Percentiles rank a stretch among this genome's conserved stretches.
Conservation (phyloP, 2,797 vertebrate species). For the Lepilemur septentrionalis region DNA sequence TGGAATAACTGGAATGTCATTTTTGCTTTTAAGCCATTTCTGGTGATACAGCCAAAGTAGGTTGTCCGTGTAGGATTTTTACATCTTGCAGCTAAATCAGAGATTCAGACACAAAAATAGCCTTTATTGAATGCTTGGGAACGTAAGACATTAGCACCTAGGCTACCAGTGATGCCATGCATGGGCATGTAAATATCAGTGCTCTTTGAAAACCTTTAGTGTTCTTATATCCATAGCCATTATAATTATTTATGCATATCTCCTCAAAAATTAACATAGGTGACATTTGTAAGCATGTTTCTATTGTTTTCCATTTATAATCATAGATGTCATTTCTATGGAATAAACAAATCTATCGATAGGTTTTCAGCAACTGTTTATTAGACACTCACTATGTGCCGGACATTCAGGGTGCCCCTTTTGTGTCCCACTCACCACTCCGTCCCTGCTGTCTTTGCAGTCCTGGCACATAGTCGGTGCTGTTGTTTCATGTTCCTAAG, state of each 20-base stretch:
- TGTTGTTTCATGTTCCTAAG: neutral
- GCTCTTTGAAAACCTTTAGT: neutral
- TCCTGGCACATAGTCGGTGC: neutral
- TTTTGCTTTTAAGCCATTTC: constrained; percentile 43
- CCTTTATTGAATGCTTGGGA: neutral
- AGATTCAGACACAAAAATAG: neutral
- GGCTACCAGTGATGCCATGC: neutral
- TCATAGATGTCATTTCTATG: neutral
- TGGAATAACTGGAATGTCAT: neutral
- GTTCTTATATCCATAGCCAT: neutral
- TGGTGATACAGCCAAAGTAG: neutral
- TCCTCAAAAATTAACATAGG: neutral
- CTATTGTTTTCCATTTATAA: neutral
- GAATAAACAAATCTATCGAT: neutral
- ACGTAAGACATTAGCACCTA: neutral
- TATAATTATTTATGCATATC: neutral
- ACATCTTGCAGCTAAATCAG: neutral
- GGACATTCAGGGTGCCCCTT: neutral
- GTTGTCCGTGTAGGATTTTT: neutral
- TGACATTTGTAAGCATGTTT: neutral
- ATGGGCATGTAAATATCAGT: accelerated
- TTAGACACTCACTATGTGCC: neutral
- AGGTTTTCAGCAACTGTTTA: neutral
- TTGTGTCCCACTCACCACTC: neutral
- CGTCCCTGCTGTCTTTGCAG: neutral